Evolutionary conservation across 2,113 vertebrate species (phyloP), one percentile per base, ranked within the genome.

Genomic region (Xerus inauris): DNA sequence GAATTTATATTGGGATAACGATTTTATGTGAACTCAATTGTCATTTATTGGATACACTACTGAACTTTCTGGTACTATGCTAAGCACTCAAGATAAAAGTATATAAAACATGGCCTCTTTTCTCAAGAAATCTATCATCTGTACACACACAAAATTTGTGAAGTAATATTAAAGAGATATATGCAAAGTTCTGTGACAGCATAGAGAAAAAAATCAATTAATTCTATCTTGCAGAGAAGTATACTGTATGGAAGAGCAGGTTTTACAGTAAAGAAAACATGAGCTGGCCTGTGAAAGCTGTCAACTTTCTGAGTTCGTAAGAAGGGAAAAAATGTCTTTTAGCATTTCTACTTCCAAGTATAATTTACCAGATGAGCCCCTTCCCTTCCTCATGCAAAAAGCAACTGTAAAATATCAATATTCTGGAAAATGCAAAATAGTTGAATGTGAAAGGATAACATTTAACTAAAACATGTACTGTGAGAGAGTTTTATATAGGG

Each of bases 241-340:
- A 1, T 72, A 45, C 19, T 2, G 1, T 22, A 8, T 85, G 59
- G 19, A 7, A 91, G 26, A 81, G 16, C 76, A 92, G 40, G 12
- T 83, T 84, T 96, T 82, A 79, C 38, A 72, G 28, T 30, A 73
- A 3, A 91, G 59, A 87, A 91, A 83, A 93, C 19, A 87, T 59
- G n/a, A 84, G 28, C 28, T 90, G 7, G 19, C 12, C 9, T 94
- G 82, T 94, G 51, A 93, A 77, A 22, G 7, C 62, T 90, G 7
- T 86, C 84, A 57, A 12, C 32, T 83, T 95, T 91, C 35, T 72
- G 28, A 10, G 49, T 83, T 91, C 3, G 8, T 87, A 90, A 93
- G 12, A 49, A 6, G 45, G 2, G 16, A 49, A 11, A 35, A 80
- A 80, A 38, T n/a, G 8, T 35, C 47, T 38, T 92, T 4, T 83